These are phyloP conservation scores for Drosophila pandora DNA, from an alignment of 1,140 invertebrate species.

Conservation along the genomic window DNA sequence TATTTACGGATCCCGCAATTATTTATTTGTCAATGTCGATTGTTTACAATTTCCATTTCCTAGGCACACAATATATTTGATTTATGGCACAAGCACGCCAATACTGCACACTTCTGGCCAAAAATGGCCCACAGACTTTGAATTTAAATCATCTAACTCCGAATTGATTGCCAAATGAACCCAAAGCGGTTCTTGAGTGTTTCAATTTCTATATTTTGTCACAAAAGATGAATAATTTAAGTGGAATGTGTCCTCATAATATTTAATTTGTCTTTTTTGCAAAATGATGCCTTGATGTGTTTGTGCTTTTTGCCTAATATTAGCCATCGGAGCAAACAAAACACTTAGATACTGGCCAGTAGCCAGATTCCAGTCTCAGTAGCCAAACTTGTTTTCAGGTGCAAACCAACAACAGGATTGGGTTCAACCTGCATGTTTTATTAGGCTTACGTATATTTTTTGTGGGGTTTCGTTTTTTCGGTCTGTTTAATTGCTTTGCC, in stretches of 20 bases:
- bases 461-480: conserved; percentile 7
- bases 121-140: conserved; percentile 9
- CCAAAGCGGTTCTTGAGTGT: not conserved
- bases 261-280: conserved; percentile 5
- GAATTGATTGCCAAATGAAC: conserved; percentile 7
- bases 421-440: conserved; percentile 36
- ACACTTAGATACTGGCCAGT: not conserved
- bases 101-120: not conserved
- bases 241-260: not conserved
- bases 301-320: conserved; percentile 12
- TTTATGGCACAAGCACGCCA: conserved; percentile 32
- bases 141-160: conserved; percentile 14
- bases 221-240: not conserved
- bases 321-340: conserved; percentile 29
- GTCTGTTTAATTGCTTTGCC: conserved; percentile 26
- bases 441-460: conserved; percentile 29
- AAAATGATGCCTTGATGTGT: conserved; percentile 15
- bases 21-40: conserved; percentile 31
- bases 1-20: conserved; percentile 34
- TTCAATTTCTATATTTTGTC: conserved; percentile 9
- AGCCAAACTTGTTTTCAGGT: conserved; percentile 44
- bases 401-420: conserved; percentile 7
- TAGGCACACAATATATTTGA: conserved; percentile 27
- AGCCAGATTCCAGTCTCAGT: conserved; percentile 14
- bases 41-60: conserved; percentile 41